Percentiles rank a stretch among this genome's conserved stretches.
These are phyloP conservation scores for Amphipoea oculea DNA, from an alignment of 2,888 invertebrate species.

Conservation along the genomic window DNA sequence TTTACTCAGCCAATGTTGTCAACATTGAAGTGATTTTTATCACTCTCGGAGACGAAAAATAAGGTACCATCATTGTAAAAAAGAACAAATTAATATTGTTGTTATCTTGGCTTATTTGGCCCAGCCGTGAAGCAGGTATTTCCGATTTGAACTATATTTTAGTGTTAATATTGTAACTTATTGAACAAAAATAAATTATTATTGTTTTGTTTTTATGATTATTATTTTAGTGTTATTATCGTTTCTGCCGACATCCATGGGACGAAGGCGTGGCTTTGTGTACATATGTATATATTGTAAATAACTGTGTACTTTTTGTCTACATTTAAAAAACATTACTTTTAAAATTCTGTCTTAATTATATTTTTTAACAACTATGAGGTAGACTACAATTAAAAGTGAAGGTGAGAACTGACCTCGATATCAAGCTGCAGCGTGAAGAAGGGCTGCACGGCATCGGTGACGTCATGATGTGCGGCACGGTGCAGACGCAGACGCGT, in stretches of 20 bases:
- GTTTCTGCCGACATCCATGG: not conserved
- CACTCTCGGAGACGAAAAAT: constrained; percentile 79
- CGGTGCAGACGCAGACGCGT: constrained; percentile 95
- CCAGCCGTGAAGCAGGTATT: too few relatives aligned
- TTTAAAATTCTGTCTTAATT: not conserved
- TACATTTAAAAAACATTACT: not conserved
- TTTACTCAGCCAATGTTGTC: constrained; percentile 73
- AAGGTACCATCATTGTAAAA: constrained; percentile 72
- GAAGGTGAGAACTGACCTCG: constrained; percentile 91
- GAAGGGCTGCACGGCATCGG: constrained; percentile 98
- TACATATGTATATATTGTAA: not conserved
- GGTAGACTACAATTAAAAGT: not conserved
- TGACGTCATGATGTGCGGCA: constrained; percentile 92
- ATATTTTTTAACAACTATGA: too few relatives aligned
- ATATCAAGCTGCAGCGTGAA: constrained; percentile 98
- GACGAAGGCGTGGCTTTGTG: not conserved
- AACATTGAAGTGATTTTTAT: constrained; percentile 66
- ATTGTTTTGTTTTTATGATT: too few relatives aligned
- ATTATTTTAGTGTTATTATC: not conserved
- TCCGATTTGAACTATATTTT: too few relatives aligned
- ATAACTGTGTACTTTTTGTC: not conserved
- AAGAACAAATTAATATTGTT: not conserved
- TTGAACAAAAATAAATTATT: too few relatives aligned
- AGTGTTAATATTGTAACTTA: too few relatives aligned
- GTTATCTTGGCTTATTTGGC: not conserved